A percentile compares a stretch with the other conserved stretches of the same genome.
Evolutionary conservation across 2,797 vertebrate species (phyloP).

Genomic region (Tolypeutes matacus): DNA sequence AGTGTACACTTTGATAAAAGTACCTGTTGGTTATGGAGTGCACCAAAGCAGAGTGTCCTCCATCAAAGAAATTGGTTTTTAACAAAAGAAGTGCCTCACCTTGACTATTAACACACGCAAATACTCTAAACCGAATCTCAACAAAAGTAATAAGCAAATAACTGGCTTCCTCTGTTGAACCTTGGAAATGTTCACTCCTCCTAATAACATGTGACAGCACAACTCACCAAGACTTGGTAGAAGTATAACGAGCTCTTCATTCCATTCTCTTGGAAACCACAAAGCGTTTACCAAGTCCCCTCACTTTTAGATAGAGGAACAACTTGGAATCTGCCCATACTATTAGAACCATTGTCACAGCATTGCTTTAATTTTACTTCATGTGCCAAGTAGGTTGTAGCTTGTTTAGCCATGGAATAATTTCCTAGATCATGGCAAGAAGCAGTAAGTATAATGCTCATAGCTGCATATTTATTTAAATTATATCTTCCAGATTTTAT

Average conservation of each 20-base stretch:
- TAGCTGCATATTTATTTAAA: neutral
- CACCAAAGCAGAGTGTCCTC: neutral
- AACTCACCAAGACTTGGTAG: neutral
- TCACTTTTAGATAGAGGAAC: neutral
- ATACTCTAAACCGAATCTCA: constrained; percentile 65
- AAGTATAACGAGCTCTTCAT: neutral
- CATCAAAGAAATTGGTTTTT: constrained; percentile 56
- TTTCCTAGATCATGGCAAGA: constrained; percentile 45
- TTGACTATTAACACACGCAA: constrained; percentile 47
- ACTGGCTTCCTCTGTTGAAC: constrained; percentile 46
- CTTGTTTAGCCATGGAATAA: neutral
- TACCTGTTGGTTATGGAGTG: neutral
- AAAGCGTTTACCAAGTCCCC: neutral
- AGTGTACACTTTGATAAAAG: neutral
- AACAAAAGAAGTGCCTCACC: constrained; percentile 79
- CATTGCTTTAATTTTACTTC: neutral
- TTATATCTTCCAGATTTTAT: constrained; percentile 30
- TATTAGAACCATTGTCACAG: neutral
- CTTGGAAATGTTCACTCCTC: neutral
- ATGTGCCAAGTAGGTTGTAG: neutral
- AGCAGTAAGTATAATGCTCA: neutral
- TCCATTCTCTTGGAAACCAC: neutral
- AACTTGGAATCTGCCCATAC: neutral
- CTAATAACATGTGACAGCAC: neutral
- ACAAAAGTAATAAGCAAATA: constrained; percentile 75